phyloP scores from a whole-genome alignment of 1,140 invertebrate species.

The Aradophagus sp. region DNA sequence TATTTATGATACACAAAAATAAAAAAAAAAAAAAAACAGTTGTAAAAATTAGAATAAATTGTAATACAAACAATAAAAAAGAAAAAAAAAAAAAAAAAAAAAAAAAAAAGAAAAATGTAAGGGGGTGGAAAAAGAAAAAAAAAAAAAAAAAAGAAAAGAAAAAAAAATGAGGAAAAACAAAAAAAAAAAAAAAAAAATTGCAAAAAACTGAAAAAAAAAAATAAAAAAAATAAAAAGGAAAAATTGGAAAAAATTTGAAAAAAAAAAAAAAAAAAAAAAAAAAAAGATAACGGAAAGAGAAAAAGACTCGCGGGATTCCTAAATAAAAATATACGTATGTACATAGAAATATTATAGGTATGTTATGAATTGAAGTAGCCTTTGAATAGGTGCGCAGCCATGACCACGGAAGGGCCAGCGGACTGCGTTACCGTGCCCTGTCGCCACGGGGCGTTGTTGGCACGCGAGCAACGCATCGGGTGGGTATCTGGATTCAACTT shows the following conservation, averaged over 20 bases:
- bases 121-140: no score
- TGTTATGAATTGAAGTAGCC: slow-evolving; percentile 72
- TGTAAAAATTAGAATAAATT: no score
- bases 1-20: no score
- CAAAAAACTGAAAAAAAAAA: background rate
- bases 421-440: slow-evolving; percentile 73
- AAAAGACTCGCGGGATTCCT: slow-evolving; percentile 63
- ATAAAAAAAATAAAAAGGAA: slow-evolving; percentile 12
- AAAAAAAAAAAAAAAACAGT: no score
- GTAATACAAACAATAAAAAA: no score
- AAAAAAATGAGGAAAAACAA: slow-evolving; percentile 7
- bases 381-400: slow-evolving; percentile 71
- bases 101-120: no score
- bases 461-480: slow-evolving; percentile 72
- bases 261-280: slow-evolving; percentile 15
- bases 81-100: no score
- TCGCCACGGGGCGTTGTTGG: slow-evolving; percentile 74
- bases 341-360: slow-evolving; percentile 63
- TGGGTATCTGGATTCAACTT: slow-evolving; percentile 72
- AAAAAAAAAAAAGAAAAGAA: slow-evolving; percentile 8
- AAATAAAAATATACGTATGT: slow-evolving; percentile 63
- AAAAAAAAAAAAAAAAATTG: background rate
- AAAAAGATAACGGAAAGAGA: slow-evolving; percentile 7
- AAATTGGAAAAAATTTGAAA: background rate
- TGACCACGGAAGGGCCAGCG: slow-evolving; percentile 70